Conservation (phyloP, 2,888 invertebrate species). For the Pristionchus japonicus region DNA sequence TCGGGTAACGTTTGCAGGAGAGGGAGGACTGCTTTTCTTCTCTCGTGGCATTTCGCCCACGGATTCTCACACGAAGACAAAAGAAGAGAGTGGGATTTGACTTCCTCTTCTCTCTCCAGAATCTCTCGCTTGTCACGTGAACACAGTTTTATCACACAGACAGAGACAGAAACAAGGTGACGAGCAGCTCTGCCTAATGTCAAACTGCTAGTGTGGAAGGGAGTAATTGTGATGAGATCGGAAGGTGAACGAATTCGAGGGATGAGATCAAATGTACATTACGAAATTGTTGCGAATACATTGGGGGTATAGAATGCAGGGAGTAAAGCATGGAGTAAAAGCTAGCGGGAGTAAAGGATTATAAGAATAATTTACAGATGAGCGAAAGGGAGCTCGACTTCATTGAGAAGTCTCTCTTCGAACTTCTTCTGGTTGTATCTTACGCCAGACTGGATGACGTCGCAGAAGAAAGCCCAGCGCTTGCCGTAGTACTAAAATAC, state of each 20-base stretch:
- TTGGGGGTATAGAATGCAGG: not conserved
- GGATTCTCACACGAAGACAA: not conserved
- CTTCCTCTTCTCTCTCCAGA: not conserved
- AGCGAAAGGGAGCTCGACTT: conserved; percentile 53
- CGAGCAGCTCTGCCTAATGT: not conserved
- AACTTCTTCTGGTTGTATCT: conserved; percentile 53
- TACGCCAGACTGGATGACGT: conserved; percentile 54
- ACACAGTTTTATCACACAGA: not conserved
- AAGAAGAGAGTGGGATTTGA: not conserved
- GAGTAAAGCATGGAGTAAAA: not conserved
- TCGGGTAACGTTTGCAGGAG: not conserved
- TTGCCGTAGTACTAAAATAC: conserved; percentile 53
- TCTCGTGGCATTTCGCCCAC: not conserved
- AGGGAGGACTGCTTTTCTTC: not conserved
- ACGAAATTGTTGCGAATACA: too few relatives aligned
- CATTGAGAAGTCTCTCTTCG: conserved; percentile 48
- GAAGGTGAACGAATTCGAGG: not conserved
- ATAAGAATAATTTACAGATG: not conserved
- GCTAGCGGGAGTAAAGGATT: not conserved
- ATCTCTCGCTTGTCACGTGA: not conserved
- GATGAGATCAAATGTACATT: not conserved
- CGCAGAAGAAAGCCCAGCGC: conserved; percentile 61
- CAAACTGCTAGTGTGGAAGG: not conserved
- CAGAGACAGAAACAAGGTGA: not conserved
- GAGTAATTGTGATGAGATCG: not conserved